A percentile compares a stretch with the other conserved stretches of the same genome.
Conservation (phyloP, 23 tunicate species). For the Botrylloides violaceus region DNA sequence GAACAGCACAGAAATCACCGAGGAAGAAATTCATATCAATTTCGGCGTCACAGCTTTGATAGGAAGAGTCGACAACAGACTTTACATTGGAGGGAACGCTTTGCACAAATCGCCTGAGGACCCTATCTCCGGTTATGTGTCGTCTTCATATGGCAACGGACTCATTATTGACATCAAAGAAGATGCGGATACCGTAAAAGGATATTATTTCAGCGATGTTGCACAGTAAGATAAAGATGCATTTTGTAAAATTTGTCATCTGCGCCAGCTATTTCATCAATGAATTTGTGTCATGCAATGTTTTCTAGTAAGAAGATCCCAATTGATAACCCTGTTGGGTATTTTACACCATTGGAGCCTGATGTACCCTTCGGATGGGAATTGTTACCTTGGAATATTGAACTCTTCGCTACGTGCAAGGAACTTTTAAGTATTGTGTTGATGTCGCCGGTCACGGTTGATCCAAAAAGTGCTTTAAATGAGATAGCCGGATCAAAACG, state of each 20-base stretch:
- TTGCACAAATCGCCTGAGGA: background rate
- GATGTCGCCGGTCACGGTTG: background rate
- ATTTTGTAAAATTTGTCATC: too few relatives aligned
- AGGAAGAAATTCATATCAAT: background rate
- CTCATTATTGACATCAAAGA: too few relatives aligned
- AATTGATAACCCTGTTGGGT: too few relatives aligned
- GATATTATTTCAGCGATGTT: too few relatives aligned
- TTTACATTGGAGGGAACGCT: constrained; percentile 3
- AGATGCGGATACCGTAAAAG: too few relatives aligned
- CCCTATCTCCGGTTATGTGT: too few relatives aligned
- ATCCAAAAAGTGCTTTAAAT: background rate
- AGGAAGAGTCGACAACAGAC: background rate
- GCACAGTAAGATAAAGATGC: too few relatives aligned
- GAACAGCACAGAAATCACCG: background rate
- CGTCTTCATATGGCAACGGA: too few relatives aligned
- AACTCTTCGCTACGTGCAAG: background rate
- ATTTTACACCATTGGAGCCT: too few relatives aligned
- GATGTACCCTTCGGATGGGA: background rate
- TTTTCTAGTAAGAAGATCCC: too few relatives aligned
- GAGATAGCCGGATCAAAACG: background rate
- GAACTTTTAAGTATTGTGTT: background rate
- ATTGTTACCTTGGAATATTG: background rate
- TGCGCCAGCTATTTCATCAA: too few relatives aligned
- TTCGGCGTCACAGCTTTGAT: constrained; percentile 6
- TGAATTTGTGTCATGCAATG: too few relatives aligned